Evolutionary conservation across 1,140 invertebrate species (phyloP), one percentile per base, ranked within the genome.

Genomic region (Penaeus vannamei): DNA sequence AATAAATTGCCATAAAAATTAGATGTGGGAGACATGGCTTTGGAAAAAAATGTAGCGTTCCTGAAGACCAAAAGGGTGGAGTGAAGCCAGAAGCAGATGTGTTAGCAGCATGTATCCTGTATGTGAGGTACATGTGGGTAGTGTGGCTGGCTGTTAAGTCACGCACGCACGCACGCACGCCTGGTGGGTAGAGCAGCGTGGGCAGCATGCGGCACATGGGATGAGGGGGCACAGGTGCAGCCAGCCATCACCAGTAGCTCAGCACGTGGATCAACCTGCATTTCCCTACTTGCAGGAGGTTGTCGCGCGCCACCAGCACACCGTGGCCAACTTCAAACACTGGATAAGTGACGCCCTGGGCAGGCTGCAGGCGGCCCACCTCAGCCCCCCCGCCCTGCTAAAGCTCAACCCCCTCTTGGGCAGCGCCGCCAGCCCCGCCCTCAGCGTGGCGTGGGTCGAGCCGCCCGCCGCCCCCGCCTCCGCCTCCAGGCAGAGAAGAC

Each of bases 341-440:
- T 89, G 87, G 87, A 89, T 89, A 84, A 89, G 87, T 89, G 87
- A 82, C 81, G 87, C 87, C 82, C 82, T 89, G n/a, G 87, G 82
- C 66, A 89, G 87, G 81, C 69, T 84, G 82, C 87, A 89, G 81
- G 69, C 64, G 42, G 22, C 62, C n/a, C 87, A 79, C 81, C 59
- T 89, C 66, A 89, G 87, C 53, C 87, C 87, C n/a, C 87, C 81
- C n/a, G 80, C 87, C 29, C 87, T 89, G 29, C 69, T 89, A 77
- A 89, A 89, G 84, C 69, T 89, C 46, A 79, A 84, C 82, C 87
- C 87, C 53, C 87, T 89, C n/a, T 81, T 86, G 61, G 85, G 85
- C 4, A 61, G 64, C 29, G 42, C 79, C n/a, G 66, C 86, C 79
- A 69, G 36, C 46, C 82, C 87, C 59, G 82, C 87, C 81, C 87